These are phyloP conservation scores for Schizaphis graminum DNA, from an alignment of 2,888 invertebrate species.

Conservation along the genomic window DNA sequence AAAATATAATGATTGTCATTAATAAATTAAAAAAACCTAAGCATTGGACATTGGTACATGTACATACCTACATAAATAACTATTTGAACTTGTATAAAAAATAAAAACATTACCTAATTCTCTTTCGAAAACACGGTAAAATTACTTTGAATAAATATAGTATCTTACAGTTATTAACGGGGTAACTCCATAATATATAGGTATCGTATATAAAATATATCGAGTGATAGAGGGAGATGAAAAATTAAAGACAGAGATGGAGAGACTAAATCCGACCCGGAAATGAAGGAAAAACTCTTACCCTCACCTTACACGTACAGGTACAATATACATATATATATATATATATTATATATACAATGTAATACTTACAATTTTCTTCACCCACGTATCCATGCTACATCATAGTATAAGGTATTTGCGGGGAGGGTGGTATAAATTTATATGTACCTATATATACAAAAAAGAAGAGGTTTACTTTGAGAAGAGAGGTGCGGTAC, in stretches of 20 bases:
- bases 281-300: conserved; percentile 18
- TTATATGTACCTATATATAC: background rate
- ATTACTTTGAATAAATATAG: background rate
- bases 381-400: background rate
- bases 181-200: background rate
- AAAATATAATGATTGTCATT: background rate
- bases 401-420: background rate
- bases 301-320: too few relatives aligned
- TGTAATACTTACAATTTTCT: background rate
- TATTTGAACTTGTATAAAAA: background rate
- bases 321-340: background rate
- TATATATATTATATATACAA: background rate
- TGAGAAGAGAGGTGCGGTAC: background rate
- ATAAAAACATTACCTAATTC: background rate
- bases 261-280: background rate
- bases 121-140: background rate
- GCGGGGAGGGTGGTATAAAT: background rate
- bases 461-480: background rate
- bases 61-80: background rate
- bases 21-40: background rate
- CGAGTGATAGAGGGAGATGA: background rate
- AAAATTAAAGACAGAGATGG: background rate
- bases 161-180: background rate
- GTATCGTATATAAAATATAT: background rate
- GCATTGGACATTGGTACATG: background rate